A percentile compares a stretch with the other conserved stretches of the same genome.
Evolutionary conservation across 2,888 invertebrate species (phyloP).

Genomic region (Tetheella fluctuosa): DNA sequence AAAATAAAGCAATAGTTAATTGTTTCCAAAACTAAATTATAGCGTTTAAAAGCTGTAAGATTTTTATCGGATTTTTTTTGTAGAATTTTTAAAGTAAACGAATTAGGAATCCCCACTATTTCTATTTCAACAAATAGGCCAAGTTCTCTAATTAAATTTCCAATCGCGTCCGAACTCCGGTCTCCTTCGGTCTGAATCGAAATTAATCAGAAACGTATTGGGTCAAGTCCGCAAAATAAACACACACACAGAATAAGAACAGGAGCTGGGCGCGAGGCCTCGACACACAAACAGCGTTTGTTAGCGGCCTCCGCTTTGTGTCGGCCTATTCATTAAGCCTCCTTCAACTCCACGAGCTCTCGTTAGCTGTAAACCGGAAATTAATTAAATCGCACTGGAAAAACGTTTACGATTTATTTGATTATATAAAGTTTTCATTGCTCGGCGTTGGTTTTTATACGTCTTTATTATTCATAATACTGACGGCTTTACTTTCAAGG

Average conservation of each 20-base stretch:
- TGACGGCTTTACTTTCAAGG: not conserved
- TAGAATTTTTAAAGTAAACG: too few species aligned
- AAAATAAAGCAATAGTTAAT: too few species aligned
- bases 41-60: too few species aligned
- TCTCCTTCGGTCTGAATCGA: not conserved
- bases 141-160: not conserved
- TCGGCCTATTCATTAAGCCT: slow-evolving; percentile 15
- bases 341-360: slow-evolving; percentile 11
- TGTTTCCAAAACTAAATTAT: too few species aligned
- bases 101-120: too few species aligned
- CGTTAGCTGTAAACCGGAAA: slow-evolving; percentile 15
- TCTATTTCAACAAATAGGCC: not conserved
- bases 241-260: slow-evolving; percentile 10
- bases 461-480: not conserved
- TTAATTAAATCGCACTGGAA: slow-evolving; percentile 14
- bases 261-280: slow-evolving; percentile 6
- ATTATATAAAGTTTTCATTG: slow-evolving; percentile 8
- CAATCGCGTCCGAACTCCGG: not conserved
- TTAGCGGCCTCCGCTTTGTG: slow-evolving; percentile 15
- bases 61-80: too few species aligned
- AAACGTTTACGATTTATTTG: slow-evolving; percentile 13
- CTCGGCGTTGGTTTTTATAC: not conserved
- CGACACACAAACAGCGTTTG: slow-evolving; percentile 15
- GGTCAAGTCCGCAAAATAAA: slow-evolving; percentile 4
- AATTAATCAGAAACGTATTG: slow-evolving; percentile 10